phyloP scores from a whole-genome alignment of 2,888 invertebrate genomes.

The Oligia latruncula region DNA sequence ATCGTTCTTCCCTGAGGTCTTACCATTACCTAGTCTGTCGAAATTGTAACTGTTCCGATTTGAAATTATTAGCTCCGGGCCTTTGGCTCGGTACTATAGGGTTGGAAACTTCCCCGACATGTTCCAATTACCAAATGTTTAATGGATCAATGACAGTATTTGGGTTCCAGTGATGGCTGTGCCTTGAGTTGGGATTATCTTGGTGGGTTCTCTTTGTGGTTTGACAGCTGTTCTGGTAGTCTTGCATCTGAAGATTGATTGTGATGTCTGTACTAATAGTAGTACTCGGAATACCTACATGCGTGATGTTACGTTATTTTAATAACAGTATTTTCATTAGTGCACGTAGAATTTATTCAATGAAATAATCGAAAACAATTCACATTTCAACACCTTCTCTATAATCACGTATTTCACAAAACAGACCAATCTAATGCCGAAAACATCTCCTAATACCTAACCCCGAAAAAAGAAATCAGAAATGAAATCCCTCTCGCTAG shows the following conservation, averaged over 20 bases:
- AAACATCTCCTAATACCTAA: conserved; percentile 8
- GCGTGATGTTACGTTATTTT: neutral
- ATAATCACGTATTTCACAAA: neutral
- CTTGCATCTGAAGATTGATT: neutral
- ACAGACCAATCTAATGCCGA: neutral
- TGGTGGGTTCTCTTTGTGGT: conserved; percentile 16
- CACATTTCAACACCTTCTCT: neutral
- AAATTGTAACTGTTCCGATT: conserved; percentile 75
- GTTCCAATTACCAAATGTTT: conserved; percentile 64
- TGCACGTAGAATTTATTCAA: neutral
- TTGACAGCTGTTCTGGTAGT: conserved; percentile 24
- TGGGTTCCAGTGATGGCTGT: conserved; percentile 32
- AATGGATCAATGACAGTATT: conserved; percentile 57
- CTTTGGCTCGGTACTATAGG: conserved; percentile 47
- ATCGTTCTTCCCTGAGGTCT: conserved; percentile 68
- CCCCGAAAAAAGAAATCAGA: conserved; percentile 10
- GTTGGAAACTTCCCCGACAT: conserved; percentile 63
- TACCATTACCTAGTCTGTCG: conserved; percentile 72
- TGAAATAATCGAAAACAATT: neutral
- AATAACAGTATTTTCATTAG: neutral
- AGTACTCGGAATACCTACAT: neutral
- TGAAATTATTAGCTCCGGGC: conserved; percentile 74
- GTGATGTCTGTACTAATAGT: neutral
- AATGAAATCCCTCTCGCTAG: conserved; percentile 21
- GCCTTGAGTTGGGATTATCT: conserved; percentile 24